phyloP scores from a whole-genome alignment of 2,888 invertebrate genomes.

The Machimus rusticus region DNA sequence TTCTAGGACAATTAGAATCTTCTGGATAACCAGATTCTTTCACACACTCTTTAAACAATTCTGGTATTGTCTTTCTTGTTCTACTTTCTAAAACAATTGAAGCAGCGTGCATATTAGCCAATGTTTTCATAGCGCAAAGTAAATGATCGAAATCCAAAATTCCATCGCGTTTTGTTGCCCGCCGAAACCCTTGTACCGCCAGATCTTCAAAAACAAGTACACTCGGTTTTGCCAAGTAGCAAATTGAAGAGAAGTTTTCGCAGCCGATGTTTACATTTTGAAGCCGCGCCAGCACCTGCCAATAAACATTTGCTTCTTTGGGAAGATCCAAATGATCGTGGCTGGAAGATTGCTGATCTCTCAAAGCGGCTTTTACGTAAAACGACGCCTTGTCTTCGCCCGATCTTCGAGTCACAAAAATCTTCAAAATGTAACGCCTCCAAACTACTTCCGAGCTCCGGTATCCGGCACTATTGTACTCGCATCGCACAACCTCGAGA shows the following conservation, averaged over 20 bases:
- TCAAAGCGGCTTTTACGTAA: slow-evolving; percentile 70
- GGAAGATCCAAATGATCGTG: slow-evolving; percentile 63
- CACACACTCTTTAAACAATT: slow-evolving; percentile 55
- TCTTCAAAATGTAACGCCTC: neutral
- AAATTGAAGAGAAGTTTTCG: slow-evolving; percentile 59
- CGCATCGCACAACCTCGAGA: slow-evolving; percentile 53
- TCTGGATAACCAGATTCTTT: slow-evolving; percentile 61
- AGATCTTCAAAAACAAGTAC: slow-evolving; percentile 64
- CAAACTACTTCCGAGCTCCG: neutral
- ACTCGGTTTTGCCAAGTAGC: slow-evolving; percentile 60
- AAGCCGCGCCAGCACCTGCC: slow-evolving; percentile 61
- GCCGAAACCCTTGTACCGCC: slow-evolving; percentile 54
- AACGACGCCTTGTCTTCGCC: slow-evolving; percentile 56
- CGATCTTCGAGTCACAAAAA: neutral
- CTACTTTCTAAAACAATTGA: slow-evolving; percentile 61
- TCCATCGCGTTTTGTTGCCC: slow-evolving; percentile 55
- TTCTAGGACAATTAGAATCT: slow-evolving; percentile 52
- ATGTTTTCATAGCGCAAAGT: slow-evolving; percentile 58
- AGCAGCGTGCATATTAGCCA: slow-evolving; percentile 63
- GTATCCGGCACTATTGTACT: slow-evolving; percentile 22
- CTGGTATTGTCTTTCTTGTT: slow-evolving; percentile 50
- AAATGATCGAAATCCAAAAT: slow-evolving; percentile 60
- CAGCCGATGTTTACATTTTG: slow-evolving; percentile 51
- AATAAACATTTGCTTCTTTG: slow-evolving; percentile 64
- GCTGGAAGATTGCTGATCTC: slow-evolving; percentile 51